These are phyloP conservation scores for Paralvinella palmiformis DNA, from an alignment of 1,140 invertebrate species.

Conservation along the genomic window DNA sequence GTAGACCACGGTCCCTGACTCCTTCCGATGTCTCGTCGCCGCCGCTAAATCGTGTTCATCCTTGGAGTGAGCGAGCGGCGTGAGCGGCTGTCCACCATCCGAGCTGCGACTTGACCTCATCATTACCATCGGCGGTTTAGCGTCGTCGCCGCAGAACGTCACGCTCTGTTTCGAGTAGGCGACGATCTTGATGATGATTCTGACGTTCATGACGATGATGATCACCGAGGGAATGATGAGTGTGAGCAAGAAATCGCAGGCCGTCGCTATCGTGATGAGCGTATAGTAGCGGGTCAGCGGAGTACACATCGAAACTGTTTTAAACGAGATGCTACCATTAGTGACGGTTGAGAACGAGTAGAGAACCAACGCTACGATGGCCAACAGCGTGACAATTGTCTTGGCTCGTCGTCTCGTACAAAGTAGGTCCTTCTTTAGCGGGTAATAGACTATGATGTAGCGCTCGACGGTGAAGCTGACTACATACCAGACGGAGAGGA, in stretches of 20 bases:
- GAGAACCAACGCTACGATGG: constrained; percentile 53
- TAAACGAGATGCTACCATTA: constrained; percentile 36
- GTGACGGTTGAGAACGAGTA: constrained; percentile 59
- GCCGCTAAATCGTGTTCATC: not conserved
- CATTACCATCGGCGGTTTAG: too few species aligned
- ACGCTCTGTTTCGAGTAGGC: constrained; percentile 44
- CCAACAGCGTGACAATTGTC: constrained; percentile 54
- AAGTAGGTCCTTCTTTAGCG: constrained; percentile 63
- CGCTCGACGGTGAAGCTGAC: constrained; percentile 76
- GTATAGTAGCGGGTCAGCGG: constrained; percentile 36
- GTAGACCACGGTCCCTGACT: not conserved
- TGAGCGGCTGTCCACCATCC: constrained; percentile 5
- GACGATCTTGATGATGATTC: constrained; percentile 57
- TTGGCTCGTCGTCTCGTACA: constrained; percentile 68
- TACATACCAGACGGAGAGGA: constrained; percentile 71
- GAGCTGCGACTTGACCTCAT: constrained; percentile 37
- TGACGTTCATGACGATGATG: constrained; percentile 64
- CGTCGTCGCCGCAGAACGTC: too few species aligned
- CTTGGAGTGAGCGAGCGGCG: too few species aligned
- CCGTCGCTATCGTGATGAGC: constrained; percentile 59
- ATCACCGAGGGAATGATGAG: constrained; percentile 63
- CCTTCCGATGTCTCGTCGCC: not conserved
- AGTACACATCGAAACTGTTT: constrained; percentile 6
- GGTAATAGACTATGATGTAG: constrained; percentile 70
- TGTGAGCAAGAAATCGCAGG: constrained; percentile 63